These are phyloP conservation scores for Microtus oregoni DNA, from an alignment of 2,113 vertebrate genomes.

Conservation along the genomic window DNA sequence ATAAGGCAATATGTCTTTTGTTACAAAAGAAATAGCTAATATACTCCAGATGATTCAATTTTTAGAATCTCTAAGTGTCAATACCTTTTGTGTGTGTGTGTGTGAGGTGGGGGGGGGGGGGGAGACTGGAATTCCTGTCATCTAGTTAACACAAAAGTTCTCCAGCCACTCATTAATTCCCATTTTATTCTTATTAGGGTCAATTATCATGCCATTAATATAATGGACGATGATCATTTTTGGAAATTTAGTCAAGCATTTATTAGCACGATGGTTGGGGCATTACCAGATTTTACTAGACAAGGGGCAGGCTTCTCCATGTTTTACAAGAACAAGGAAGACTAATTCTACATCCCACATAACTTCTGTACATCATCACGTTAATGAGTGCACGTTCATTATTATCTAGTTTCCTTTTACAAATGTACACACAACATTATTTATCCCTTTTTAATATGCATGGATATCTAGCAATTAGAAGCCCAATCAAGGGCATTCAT, in stretches of 20 bases:
- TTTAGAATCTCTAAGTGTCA: neutral
- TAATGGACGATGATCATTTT: neutral
- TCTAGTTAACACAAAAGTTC: neutral
- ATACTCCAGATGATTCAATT: neutral
- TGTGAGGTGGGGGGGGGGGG: no score
- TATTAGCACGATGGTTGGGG: neutral
- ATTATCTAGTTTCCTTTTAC: neutral
- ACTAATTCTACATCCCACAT: neutral
- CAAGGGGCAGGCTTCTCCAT: neutral
- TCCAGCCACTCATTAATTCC: neutral
- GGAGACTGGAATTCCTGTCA: rapidly evolving
- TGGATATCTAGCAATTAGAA: neutral
- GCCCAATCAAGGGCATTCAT: neutral
- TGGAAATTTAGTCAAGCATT: neutral
- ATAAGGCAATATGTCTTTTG: neutral
- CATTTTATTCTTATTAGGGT: neutral
- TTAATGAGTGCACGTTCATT: neutral
- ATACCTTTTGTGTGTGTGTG: neutral
- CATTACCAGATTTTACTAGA: neutral
- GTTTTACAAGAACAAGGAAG: neutral
- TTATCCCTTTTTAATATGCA: neutral
- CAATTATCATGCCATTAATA: neutral
- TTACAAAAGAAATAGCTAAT: neutral
- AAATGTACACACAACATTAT: neutral
- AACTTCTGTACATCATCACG: neutral